phyloP scores from a whole-genome alignment of 1,140 invertebrate genomes.

The Agrilus planipennis region DNA sequence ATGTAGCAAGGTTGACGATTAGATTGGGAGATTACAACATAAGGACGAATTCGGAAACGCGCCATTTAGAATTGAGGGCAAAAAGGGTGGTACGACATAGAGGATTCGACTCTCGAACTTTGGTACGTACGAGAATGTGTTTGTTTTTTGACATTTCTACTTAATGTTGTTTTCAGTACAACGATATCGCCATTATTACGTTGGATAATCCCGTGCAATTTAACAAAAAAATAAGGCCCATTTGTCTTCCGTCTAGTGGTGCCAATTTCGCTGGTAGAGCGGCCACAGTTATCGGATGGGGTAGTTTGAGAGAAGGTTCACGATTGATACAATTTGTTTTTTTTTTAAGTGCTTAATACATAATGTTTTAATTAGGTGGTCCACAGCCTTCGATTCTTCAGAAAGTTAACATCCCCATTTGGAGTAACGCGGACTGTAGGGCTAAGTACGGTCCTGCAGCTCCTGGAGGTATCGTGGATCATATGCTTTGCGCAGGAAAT shows the following conservation, averaged over 20 bases:
- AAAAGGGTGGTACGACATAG: constrained; percentile 72
- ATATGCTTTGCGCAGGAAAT: constrained; percentile 76
- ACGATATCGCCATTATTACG: constrained; percentile 77
- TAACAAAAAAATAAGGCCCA: constrained; percentile 60
- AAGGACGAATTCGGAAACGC: constrained; percentile 53
- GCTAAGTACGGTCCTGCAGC: constrained; percentile 72
- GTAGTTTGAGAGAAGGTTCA: constrained; percentile 62
- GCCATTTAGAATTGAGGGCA: constrained; percentile 62
- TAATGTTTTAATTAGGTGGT: constrained; percentile 44
- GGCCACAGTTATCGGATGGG: constrained; percentile 77
- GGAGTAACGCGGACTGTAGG: constrained; percentile 67
- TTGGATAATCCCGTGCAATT: constrained; percentile 66
- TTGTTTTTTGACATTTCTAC: constrained; percentile 2
- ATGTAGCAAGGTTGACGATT: constrained; percentile 68
- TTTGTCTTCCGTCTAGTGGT: constrained; percentile 60
- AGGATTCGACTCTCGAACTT: constrained; percentile 68
- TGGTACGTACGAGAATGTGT: constrained; percentile 41
- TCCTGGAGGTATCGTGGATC: constrained; percentile 75
- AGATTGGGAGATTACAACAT: constrained; percentile 75
- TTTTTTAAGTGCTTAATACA: neutral
- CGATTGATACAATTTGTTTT: neutral
- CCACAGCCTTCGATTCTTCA: constrained; percentile 68
- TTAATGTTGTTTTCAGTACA: constrained; percentile 47
- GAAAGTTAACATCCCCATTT: constrained; percentile 73
- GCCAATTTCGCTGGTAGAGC: constrained; percentile 49